These are phyloP conservation scores for Phortica variegata DNA, from an alignment of 1,140 invertebrate genomes.

Conservation along the genomic window DNA sequence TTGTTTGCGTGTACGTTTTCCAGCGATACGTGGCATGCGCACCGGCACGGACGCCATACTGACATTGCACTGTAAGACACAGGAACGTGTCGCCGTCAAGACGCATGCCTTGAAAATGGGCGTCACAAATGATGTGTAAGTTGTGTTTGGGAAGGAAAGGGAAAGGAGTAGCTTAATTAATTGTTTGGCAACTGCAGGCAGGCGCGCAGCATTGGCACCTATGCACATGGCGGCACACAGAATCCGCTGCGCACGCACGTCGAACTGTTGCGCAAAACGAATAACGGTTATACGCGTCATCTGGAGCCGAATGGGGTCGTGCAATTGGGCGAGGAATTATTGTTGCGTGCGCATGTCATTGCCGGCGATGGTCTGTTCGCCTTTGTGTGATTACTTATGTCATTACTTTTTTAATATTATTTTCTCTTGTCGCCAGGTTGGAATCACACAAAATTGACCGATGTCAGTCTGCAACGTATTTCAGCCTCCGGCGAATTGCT, in stretches of 20 bases:
- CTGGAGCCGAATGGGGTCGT: conserved; percentile 63
- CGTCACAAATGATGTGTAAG: conserved; percentile 57
- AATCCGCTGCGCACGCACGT: conserved; percentile 64
- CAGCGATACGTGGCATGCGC: conserved; percentile 62
- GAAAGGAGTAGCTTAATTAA: too few relatives aligned
- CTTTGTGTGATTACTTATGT: not conserved
- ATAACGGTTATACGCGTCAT: conserved; percentile 60
- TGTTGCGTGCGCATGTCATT: conserved; percentile 63
- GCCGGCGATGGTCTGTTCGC: conserved; percentile 63
- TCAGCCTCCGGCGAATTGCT: conserved; percentile 47
- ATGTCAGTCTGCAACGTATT: conserved; percentile 61
- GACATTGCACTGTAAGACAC: conserved; percentile 65
- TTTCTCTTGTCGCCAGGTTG: conserved; percentile 58
- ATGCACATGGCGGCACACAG: conserved; percentile 62
- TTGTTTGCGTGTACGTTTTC: conserved; percentile 65
- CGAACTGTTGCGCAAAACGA: conserved; percentile 61
- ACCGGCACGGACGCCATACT: conserved; percentile 65
- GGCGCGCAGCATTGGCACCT: conserved; percentile 53
- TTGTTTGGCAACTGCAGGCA: too few relatives aligned
- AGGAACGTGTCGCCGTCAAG: conserved; percentile 63
- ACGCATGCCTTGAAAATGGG: conserved; percentile 59
- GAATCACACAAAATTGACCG: conserved; percentile 64
- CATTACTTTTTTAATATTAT: not conserved
- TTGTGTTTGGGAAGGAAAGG: not conserved
- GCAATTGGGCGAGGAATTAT: conserved; percentile 66